Conservation (phyloP, 1,140 invertebrate genomes). For the Periplaneta americana region DNA sequence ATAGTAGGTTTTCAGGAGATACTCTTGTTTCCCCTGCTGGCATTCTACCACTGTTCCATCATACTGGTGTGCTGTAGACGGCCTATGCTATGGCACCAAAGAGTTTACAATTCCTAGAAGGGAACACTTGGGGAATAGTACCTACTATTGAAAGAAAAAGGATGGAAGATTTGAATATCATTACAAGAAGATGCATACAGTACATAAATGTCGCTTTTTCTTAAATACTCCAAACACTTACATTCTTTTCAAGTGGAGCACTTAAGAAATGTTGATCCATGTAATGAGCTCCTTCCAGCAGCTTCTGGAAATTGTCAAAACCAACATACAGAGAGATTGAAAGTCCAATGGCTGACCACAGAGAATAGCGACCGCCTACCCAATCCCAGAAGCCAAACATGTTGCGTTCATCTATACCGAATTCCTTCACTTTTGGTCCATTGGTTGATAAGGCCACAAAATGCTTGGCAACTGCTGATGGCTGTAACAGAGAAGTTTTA, state of each 20-base stretch:
- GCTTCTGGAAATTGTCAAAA: slow-evolving; percentile 91
- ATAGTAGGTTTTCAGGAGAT: too few relatives aligned
- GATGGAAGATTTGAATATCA: too few relatives aligned
- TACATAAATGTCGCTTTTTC: too few relatives aligned
- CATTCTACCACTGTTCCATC: too few relatives aligned
- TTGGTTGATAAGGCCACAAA: slow-evolving; percentile 99
- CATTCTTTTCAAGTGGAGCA: slow-evolving; percentile 90
- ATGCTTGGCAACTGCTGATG: slow-evolving; percentile 85
- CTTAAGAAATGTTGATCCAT: slow-evolving; percentile 93
- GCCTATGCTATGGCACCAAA: too few relatives aligned
- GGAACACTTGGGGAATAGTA: too few relatives aligned
- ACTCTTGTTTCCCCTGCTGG: too few relatives aligned
- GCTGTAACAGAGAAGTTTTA: slow-evolving; percentile 50
- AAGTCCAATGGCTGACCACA: slow-evolving; percentile 98
- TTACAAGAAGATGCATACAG: too few relatives aligned
- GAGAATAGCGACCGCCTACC: slow-evolving; percentile 96
- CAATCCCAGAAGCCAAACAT: slow-evolving; percentile 99
- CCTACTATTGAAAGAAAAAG: too few relatives aligned
- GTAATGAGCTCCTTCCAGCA: slow-evolving; percentile 85
- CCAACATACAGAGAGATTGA: slow-evolving; percentile 93
- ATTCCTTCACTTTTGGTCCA: slow-evolving; percentile 84
- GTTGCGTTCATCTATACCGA: slow-evolving; percentile 94
- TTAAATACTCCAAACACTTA: too few relatives aligned
- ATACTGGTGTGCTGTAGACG: too few relatives aligned
- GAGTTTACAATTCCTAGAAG: too few relatives aligned